Conservation (phyloP, 2,888 invertebrate genomes). For the Synergus laeviventris region DNA sequence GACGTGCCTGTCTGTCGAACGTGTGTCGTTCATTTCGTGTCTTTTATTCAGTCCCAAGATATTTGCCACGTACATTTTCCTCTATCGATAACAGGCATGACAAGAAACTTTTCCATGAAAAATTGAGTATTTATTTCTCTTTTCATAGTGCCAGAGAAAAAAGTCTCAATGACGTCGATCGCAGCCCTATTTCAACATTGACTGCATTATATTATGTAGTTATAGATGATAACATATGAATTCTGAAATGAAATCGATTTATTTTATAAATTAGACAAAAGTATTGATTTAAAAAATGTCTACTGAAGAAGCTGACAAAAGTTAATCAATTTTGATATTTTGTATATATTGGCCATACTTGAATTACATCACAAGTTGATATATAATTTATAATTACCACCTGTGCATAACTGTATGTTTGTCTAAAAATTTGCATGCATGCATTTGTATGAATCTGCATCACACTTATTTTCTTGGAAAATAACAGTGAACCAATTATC, state of each 20-base stretch:
- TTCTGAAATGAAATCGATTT: too few species aligned
- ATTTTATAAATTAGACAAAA: not conserved
- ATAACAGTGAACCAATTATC: not conserved
- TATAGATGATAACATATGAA: not conserved
- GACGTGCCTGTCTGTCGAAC: conserved; percentile 21
- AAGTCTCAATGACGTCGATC: not conserved
- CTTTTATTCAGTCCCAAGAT: not conserved
- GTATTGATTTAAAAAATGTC: not conserved
- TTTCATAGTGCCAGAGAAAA: conserved; percentile 2
- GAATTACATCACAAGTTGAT: not conserved
- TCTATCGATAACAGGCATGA: not conserved
- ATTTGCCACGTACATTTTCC: conserved; percentile 10
- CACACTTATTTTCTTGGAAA: not conserved
- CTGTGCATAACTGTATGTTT: not conserved
- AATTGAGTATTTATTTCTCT: not conserved
- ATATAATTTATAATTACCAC: not conserved
- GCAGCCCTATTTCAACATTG: not conserved
- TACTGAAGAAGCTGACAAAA: not conserved
- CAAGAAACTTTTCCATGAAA: conserved; percentile 9
- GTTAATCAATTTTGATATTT: not conserved
- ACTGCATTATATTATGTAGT: not conserved
- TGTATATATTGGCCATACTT: not conserved
- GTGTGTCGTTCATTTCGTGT: conserved; percentile 10
- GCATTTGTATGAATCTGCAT: not conserved
- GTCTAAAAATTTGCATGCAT: not conserved